A percentile compares a stretch with the other conserved stretches of the same genome.
phyloP scores from a whole-genome alignment of 2,797 vertebrate genomes.

The Lemur catta region DNA sequence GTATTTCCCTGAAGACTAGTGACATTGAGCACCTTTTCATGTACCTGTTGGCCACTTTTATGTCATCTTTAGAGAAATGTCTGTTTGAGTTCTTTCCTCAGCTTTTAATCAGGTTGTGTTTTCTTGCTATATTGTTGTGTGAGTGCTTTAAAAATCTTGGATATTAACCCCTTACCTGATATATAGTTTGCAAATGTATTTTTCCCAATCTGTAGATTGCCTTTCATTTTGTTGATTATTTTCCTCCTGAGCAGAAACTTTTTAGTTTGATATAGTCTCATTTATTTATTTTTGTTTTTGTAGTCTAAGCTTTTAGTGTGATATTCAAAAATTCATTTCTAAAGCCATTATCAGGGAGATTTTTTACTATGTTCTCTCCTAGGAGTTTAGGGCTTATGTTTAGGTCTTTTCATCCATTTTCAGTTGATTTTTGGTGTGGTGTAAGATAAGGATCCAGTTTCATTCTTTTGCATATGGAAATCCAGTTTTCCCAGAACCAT shows the following conservation, averaged over 20 bases:
- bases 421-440: background rate
- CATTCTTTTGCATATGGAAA: background rate
- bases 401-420: background rate
- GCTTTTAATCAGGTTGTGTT: background rate
- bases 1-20: background rate
- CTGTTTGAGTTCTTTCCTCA: background rate
- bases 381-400: background rate
- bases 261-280: background rate
- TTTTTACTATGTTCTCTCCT: background rate
- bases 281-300: background rate
- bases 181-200: background rate
- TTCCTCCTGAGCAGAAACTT: background rate
- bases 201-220: background rate
- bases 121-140: background rate
- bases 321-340: background rate
- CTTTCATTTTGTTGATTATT: background rate
- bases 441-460: background rate
- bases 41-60: background rate
- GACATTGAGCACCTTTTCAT: background rate
- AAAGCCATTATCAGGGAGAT: background rate
- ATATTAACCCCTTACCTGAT: background rate
- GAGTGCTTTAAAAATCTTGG: background rate
- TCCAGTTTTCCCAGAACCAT: background rate
- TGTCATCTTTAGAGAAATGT: background rate
- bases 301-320: background rate